Conservation (phyloP, 2,888 invertebrate species). For the Diogma glabrata region DNA sequence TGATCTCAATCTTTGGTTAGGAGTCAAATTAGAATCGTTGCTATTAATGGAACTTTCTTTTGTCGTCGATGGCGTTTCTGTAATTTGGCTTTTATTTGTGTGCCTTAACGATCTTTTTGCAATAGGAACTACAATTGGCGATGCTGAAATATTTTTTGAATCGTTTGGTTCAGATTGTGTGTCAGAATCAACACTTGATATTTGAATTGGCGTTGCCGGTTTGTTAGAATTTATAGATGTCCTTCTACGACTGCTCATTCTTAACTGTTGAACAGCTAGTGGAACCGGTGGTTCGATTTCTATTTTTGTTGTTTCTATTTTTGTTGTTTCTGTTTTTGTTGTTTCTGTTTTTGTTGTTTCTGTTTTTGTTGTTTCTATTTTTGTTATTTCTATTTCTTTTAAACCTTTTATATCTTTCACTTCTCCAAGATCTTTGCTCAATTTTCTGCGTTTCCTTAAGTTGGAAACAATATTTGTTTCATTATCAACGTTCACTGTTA, state of each 20-base stretch:
- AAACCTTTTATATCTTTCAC: too few relatives aligned
- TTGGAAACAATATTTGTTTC: not conserved
- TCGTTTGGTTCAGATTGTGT: conserved; percentile 16
- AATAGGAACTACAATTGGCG: conserved; percentile 16
- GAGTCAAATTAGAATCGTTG: too few relatives aligned
- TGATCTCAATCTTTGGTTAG: not conserved
- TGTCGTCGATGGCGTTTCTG: not conserved
- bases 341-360: too few relatives aligned
- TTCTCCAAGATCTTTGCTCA: conserved; percentile 5
- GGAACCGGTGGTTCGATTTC: conserved; percentile 11
- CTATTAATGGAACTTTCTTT: too few relatives aligned
- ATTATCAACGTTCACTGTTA: not conserved
- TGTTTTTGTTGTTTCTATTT: too few relatives aligned
- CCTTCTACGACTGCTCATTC: conserved; percentile 3
- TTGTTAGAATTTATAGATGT: not conserved
- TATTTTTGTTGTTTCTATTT: conserved; percentile 15
- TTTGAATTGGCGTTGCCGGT: not conserved
- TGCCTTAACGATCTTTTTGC: not conserved
- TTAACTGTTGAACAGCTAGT: not conserved
- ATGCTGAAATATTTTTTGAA: not conserved
- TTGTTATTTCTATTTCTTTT: conserved; percentile 18
- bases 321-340: too few relatives aligned
- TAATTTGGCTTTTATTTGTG: not conserved
- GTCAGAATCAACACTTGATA: conserved; percentile 12
- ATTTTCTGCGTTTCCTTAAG: not conserved